Evolutionary conservation across 2,797 vertebrate species (phyloP), one percentile per base, ranked within the genome.

Genomic region (Parauchenoglanis punctatus): DNA sequence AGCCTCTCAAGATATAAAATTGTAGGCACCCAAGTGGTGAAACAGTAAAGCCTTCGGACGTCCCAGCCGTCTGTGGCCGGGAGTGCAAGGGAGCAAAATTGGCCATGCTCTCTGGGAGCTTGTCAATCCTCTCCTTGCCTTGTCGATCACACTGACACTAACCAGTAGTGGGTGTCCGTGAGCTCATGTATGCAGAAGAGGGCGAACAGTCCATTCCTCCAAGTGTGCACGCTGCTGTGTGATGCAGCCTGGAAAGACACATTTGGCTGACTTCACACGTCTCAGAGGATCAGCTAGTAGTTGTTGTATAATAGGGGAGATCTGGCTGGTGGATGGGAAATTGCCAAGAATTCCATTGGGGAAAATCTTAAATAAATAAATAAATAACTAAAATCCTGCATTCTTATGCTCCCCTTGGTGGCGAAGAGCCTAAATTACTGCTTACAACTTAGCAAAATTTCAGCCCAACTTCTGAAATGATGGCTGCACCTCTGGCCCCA

Each of bases 401-500:
- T 58, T 58, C 28, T 31, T 58, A n/a, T 77, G 28, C 2, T 4
- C 35, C 6, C 8, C 4, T 80, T 23, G 54, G 54, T 23, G 17
- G 18, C 52, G 10, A 3, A 31, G 15, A 78, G 28, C n/a, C 76
- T 78, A 78, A 18, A 49, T 44, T 75, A 15, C 12, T 75, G 25
- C 23, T 75, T 44, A 40, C 17, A 56, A 11, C 76, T 77, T 77
- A 56, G 20, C 86, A 76, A 46, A 87, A 58, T 18, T 63, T 81
- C 68, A 59, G 56, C 77, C 65, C 56, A 13, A n/a, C 63, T 81
- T 86, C 89, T 73, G 86, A 80, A 88, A 76, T 86, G 90, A 88
- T 90, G 90, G 91, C 88, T 88, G 85, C 76, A 12, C 70, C 31
- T 86, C 89, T 59, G 86, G 87, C 90, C 78, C 83, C 72, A 87